Base-by-base conservation (phyloP, 2,113 vertebrate genomes). In the Tragelaphus strepsiceros region DNA sequence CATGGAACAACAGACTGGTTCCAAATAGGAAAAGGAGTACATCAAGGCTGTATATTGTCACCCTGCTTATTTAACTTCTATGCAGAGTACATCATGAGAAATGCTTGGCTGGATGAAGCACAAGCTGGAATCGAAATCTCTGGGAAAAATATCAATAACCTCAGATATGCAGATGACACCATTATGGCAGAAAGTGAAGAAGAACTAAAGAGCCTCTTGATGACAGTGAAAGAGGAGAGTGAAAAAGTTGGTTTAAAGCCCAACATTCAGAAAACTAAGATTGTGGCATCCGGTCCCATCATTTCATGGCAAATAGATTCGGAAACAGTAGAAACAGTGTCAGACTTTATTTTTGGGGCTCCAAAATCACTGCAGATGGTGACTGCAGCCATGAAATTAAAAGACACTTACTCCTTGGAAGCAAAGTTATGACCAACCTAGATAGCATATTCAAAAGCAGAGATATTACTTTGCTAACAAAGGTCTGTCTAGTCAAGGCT, bases 401-500 rank as follows among this genome's bases (percentile, higher is more conserved):
- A 62, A 35, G 64, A 67, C 4, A 0, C 64, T 67, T 67, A 35
- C 32, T 67, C 17, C 64, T 67, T 67, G 64, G 17, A 67, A 67
- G 64, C 2, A 67, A n/a, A 67, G 32, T 21, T 67, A 67, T 35
- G 17, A 67, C 32, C 64, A 67, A 67, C 32, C 32, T 67, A 67
- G 64, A 67, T 2, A 67, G 64, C 4, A 67, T 21, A 35, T 67
- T 67, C 9, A 67, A 35, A 67, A 67, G 32, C 64, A 67, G 32
- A 67, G 8, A 67, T n/a, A 35, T 67, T 67, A 67, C 64, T 67
- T 35, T 67, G 64, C 10, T 19, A 35, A 21, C 32, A 21, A 35
- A 71, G 16, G 9, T 71, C 5, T 0, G 1, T 71, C 64, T 35
- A 21, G n/a, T 35, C 64, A 71, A 35, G 17, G 17, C 32, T 71